phyloP scores from a whole-genome alignment of 2,113 vertebrate species.

The Hoplias malabaricus region DNA sequence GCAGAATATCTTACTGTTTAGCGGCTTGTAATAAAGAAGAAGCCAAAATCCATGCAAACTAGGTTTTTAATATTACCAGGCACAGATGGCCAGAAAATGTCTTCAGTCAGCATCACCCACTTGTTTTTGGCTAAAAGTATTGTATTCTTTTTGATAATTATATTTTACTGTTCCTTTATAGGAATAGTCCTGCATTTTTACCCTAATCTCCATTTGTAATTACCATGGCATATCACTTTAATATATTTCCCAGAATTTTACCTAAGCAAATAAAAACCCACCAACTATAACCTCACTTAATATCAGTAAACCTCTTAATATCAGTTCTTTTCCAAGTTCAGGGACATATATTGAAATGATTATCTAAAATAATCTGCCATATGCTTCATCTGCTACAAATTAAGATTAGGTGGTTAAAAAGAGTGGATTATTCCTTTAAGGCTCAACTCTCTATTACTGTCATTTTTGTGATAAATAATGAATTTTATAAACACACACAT shows the following conservation, averaged over 20 bases:
- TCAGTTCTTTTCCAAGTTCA: too few species aligned
- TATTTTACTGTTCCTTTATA: neutral
- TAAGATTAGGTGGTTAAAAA: too few species aligned
- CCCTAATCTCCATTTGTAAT: neutral
- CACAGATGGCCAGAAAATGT: constrained; percentile 17
- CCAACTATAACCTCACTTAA: too few species aligned
- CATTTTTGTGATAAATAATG: too few species aligned
- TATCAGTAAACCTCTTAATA: too few species aligned
- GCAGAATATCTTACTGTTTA: constrained; percentile 12
- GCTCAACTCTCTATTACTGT: too few species aligned
- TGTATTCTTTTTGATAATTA: neutral
- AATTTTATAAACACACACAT: too few species aligned
- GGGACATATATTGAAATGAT: too few species aligned
- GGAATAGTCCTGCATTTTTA: neutral
- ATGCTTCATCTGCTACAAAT: too few species aligned
- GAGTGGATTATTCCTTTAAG: neutral
- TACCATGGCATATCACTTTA: neutral
- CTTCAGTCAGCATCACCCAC: neutral
- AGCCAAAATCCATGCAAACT: constrained; percentile 22
- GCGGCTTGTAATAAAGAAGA: neutral
- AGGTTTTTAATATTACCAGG: neutral
- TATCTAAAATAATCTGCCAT: too few species aligned
- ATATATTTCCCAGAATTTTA: too few species aligned
- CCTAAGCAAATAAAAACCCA: too few species aligned
- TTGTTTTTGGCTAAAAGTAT: neutral